Percentiles rank a stretch among this genome's conserved stretches.
phyloP scores from a whole-genome alignment of 2,888 invertebrate species.

The Heliconius charithonia region DNA sequence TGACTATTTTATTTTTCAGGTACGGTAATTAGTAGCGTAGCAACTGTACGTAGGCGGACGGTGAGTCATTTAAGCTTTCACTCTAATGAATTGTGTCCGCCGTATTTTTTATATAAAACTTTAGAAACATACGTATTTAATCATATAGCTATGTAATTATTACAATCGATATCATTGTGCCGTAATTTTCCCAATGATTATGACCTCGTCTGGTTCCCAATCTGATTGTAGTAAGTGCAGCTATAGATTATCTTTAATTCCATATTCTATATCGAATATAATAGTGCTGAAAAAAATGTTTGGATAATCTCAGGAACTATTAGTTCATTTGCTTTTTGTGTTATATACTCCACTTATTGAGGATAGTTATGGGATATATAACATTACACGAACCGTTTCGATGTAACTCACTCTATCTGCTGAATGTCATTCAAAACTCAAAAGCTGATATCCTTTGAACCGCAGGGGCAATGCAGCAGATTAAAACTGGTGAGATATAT shows the following conservation, averaged over 20 bases:
- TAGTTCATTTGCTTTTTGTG: background rate
- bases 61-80: constrained; percentile 59
- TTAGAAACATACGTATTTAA: constrained; percentile 21
- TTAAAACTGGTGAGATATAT: background rate
- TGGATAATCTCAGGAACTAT: background rate
- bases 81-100: constrained; percentile 55
- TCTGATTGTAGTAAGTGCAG: too few relatives aligned
- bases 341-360: background rate
- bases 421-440: background rate
- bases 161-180: background rate
- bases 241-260: too few relatives aligned
- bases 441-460: background rate
- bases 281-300: too few relatives aligned
- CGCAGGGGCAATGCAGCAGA: too few relatives aligned
- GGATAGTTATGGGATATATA: background rate
- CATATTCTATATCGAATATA: too few relatives aligned
- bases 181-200: background rate
- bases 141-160: constrained; percentile 4
- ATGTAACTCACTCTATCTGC: too few relatives aligned
- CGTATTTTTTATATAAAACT: constrained; percentile 32
- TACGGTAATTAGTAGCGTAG: constrained; percentile 50
- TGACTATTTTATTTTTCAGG: constrained; percentile 47
- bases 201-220: background rate
- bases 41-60: constrained; percentile 40
- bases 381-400: too few relatives aligned